Evolutionary conservation across 2,797 vertebrate genomes (phyloP), one percentile per base, ranked within the genome.

Genomic region (Numenius phaeopus): DNA sequence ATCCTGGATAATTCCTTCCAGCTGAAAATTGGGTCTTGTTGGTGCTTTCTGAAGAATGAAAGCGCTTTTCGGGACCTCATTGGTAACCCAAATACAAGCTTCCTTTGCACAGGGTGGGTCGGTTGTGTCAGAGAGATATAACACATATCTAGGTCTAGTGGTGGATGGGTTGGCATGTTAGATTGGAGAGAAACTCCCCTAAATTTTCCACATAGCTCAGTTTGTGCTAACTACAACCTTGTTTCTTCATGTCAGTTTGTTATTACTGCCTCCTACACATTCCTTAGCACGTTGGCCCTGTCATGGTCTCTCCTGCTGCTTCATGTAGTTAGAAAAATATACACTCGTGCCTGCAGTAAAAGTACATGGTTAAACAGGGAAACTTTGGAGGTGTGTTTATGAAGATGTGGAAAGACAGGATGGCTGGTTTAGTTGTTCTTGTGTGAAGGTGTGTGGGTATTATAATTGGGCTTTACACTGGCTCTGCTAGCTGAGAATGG

Each of bases 261-360:
- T 89, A 46, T 55, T 93, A 81, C 94, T 95, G 94, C 95, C 86
- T 96, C 95, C 96, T 77, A 96, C 94, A 1, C 0, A 4, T 90
- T 94, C 75, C 95, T 96, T 50, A 61, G 78, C 83, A 49, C 57
- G 0, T 90, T 94, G 91, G 88, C 90, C 90, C 76, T 49, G 78
- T 5, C 46, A 1, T 39, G 40, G 78, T 84, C 83, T 59, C 94
- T 94, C 83, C 91, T 96, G 88, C 93, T 93, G 94, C 80, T 94
- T 90, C 64, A 3, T 10, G 17, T 52, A 39, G 23, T 5, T 50
- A 66, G 85, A 6, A 75, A 92, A 94, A 89, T 29, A 23, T 1
- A 24, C 55, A 10, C 55, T 57, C 0, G 3, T 81, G 49, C 39
- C 67, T 93, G 86, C 72, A 92, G 27, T 26, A 69, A 40, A 58